Evolutionary conservation across 2,888 invertebrate genomes (phyloP).

Genomic region (Coenonympha arcania): DNA sequence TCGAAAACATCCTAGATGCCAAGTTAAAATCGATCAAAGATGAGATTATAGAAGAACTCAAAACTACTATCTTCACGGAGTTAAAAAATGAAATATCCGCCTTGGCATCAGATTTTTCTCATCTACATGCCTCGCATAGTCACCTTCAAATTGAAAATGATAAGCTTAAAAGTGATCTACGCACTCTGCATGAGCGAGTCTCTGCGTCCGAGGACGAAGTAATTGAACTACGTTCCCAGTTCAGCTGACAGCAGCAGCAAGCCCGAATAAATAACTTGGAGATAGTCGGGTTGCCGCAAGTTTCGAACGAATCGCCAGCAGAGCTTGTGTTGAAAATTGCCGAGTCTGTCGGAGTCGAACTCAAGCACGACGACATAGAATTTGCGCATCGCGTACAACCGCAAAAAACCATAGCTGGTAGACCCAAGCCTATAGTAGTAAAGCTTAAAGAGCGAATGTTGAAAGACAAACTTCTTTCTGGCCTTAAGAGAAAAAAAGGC

Average conservation of each 20-base stretch:
- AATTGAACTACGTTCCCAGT: not conserved
- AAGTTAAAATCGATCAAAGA: constrained; percentile 3
- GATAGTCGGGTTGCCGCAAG: not conserved
- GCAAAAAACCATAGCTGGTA: too few relatives aligned
- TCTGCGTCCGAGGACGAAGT: not conserved
- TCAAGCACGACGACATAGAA: not conserved
- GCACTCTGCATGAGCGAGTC: not conserved
- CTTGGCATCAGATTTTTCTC: too few relatives aligned
- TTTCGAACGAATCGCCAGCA: not conserved
- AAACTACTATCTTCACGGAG: constrained; percentile 1
- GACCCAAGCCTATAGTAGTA: too few relatives aligned
- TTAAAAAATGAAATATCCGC: constrained; percentile 2
- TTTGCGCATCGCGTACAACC: too few relatives aligned
- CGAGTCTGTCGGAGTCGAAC: not conserved
- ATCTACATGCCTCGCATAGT: not conserved
- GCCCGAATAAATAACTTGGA: too few relatives aligned
- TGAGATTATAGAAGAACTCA: constrained; percentile 4
- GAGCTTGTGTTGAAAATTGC: not conserved
- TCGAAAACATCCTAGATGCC: not conserved
- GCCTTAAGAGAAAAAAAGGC: too few relatives aligned
- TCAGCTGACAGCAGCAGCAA: not conserved
- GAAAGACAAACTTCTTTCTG: too few relatives aligned
- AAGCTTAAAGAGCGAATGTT: too few relatives aligned
- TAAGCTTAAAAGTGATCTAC: not conserved
- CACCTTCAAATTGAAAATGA: constrained; percentile 6